Conservation (phyloP, 2,888 invertebrate genomes). For the Atethmia centrago region DNA sequence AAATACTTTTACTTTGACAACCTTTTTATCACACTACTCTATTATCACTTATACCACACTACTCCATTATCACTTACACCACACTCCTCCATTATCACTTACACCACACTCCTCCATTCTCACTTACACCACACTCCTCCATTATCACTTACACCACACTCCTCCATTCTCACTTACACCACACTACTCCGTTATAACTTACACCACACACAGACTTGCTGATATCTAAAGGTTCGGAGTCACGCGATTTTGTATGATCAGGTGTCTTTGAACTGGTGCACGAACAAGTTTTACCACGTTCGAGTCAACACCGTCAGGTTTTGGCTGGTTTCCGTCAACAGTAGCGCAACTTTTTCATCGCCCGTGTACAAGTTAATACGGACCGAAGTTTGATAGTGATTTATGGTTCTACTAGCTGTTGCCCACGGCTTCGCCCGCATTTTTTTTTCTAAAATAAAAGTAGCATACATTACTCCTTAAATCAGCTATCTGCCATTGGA, state of each 20-base stretch:
- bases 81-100: slow-evolving; percentile 52
- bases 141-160: slow-evolving; percentile 63
- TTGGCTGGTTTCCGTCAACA: slow-evolving; percentile 41
- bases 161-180: slow-evolving; percentile 55
- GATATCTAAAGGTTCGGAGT: slow-evolving; percentile 78
- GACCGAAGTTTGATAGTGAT: neutral
- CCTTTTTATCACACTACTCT: neutral
- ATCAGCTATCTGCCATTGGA: too few relatives aligned
- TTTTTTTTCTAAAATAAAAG: too few relatives aligned
- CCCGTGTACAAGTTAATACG: slow-evolving; percentile 17
- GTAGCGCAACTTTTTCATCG: slow-evolving; percentile 41
- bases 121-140: too few relatives aligned
- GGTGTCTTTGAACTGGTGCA: slow-evolving; percentile 79
- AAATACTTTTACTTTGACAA: too few relatives aligned
- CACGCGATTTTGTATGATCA: slow-evolving; percentile 83
- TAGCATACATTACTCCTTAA: too few relatives aligned
- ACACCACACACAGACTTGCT: slow-evolving; percentile 66
- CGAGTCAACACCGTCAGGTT: slow-evolving; percentile 32
- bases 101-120: too few relatives aligned
- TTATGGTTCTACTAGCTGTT: slow-evolving; percentile 8
- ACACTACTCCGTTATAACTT: slow-evolving; percentile 46
- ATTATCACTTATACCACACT: slow-evolving; percentile 63
- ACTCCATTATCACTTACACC: slow-evolving; percentile 59
- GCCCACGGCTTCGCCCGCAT: too few relatives aligned
- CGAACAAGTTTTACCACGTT: slow-evolving; percentile 50